Base-by-base conservation (phyloP, 2,797 vertebrate genomes). In the Enteromius unitaeniatus region DNA sequence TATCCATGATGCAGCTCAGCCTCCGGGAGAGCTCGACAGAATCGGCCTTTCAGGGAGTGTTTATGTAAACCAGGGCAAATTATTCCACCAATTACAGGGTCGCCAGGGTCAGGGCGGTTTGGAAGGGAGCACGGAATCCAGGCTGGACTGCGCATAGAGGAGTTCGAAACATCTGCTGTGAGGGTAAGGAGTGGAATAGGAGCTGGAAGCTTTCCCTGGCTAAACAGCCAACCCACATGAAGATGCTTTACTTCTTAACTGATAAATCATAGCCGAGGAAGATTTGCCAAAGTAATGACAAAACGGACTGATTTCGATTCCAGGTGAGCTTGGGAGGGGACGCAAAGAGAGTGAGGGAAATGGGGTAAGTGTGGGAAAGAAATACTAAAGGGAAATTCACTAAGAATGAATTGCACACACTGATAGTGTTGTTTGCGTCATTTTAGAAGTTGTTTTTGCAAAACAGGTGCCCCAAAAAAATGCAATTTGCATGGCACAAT, bases 81-180 rank as follows among this genome's bases (percentile, higher is more conserved):
- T 62, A 88, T 89, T 88, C 84, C 87, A 87, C 86, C 88, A 87
- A 88, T 90, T 90, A 89, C 47, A 14, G 74, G 78, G 88, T 83
- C 85, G n/a, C 31, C 6, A 45, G 85, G 87, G 86, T 89, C 87
- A 85, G 69, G 26, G 23, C 55, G 82, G 81, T 76, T 74, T 60
- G 87, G 86, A 79, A 37, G 76, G 81, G 72, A 79, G 83, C 60
- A 65, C 40, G 62, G 47, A 73, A 77, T 69, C 65, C 75, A 65
- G 76, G 62, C 45, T 78, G 70, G 28, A 75, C 69, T 1, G n/a
- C 34, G 42, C 42, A 14, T 26, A 85, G 64, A 76, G 65, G 79
- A 77, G 80, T 83, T 83, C 60, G 67, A 87, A 89, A 93, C 92
- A 94, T 94, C 92, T 94, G 93, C 89, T 90, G 87, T 83, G 89